Evolutionary conservation across 2,113 vertebrate genomes (phyloP).

Genomic region (Oryzias curvinotus): DNA sequence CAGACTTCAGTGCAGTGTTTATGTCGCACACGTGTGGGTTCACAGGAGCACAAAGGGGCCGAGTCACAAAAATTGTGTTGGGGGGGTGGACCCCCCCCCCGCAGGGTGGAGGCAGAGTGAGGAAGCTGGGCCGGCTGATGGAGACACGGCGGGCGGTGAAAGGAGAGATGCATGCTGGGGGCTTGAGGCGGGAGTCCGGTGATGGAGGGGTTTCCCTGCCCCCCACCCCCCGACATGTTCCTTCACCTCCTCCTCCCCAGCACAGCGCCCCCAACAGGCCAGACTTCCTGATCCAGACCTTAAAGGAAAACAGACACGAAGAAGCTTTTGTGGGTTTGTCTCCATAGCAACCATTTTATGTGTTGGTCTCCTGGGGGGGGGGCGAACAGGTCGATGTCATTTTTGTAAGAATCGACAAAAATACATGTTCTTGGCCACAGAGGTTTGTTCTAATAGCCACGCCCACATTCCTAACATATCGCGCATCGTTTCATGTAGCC

Average conservation of each 20-base stretch:
- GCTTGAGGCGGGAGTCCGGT: conserved; percentile 43
- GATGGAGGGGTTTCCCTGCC: conserved; percentile 41
- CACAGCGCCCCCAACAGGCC: conserved; percentile 59
- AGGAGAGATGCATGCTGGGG: conserved; percentile 71
- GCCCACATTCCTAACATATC: too few relatives aligned
- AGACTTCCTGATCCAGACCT: conserved; percentile 53
- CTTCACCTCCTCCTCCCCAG: conserved; percentile 39
- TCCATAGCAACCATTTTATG: too few relatives aligned
- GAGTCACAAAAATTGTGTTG: conserved; percentile 24
- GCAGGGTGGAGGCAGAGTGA: conserved; percentile 27
- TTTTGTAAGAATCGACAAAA: too few relatives aligned
- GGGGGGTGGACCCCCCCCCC: not conserved
- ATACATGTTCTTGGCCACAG: too few relatives aligned
- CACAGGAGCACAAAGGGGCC: conserved; percentile 44
- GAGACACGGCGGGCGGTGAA: conserved; percentile 24
- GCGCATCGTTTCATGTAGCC: too few relatives aligned
- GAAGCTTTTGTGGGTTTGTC: too few relatives aligned
- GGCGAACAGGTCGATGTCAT: too few relatives aligned
- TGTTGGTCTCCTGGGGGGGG: too few relatives aligned
- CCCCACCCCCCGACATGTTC: conserved; percentile 41
- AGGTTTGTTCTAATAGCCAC: too few relatives aligned
- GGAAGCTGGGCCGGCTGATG: not conserved
- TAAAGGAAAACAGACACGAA: conserved; percentile 12
- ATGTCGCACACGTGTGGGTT: conserved; percentile 64
- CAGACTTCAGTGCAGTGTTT: conserved; percentile 73